Evolutionary conservation across 2,797 vertebrate genomes (phyloP), one percentile per base, ranked within the genome.

Genomic region (Peromyscus melanophrys): DNA sequence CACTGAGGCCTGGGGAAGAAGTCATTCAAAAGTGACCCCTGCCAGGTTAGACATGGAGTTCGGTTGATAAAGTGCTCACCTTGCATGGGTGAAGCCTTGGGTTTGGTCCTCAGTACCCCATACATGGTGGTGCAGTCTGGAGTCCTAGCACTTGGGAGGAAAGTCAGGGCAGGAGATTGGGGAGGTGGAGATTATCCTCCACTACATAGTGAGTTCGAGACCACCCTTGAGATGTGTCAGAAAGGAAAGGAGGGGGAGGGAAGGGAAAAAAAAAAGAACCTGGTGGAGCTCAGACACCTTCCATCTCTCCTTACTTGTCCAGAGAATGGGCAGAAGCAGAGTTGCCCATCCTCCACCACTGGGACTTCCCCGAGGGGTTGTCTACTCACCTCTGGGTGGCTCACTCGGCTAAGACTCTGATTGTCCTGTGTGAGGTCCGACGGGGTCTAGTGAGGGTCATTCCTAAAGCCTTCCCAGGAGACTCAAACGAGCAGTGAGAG

Each of bases 271-370:
- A 9, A 34, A 25, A 61, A 23, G 16, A 23, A 59, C 96, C 96
- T 98, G 97, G 98, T 97, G 97, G 98, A 98, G 98, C 98, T 98
- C 97, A 97, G 98, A 2, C 14, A 29, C 17, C 40, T 11, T 37
- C 65, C 27, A 29, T n/a, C 23, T 40, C 23, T 71, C 34, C 25
- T 71, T 40, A n/a, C 67, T 40, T n/a, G 98, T 98, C 97, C 98
- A 92, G 98, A 97, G 98, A 98, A 98, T 98, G 97, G 98, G 96
- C 97, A 95, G 55, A 89, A 96, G 93, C 80, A 90, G 27, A 31
- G 25, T 27, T 13, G n/a, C n/a, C 37, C 0, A 6, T 4, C 65
- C 19, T 7, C 23, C 27, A 23, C 14, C 37, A 2, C 49, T 87
- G 5, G 7, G 77, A 19, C 65, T 52, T 23, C 46, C 23, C 0